Base-by-base conservation (phyloP, 2,797 vertebrate genomes). In the Sebastes trivittatus region DNA sequence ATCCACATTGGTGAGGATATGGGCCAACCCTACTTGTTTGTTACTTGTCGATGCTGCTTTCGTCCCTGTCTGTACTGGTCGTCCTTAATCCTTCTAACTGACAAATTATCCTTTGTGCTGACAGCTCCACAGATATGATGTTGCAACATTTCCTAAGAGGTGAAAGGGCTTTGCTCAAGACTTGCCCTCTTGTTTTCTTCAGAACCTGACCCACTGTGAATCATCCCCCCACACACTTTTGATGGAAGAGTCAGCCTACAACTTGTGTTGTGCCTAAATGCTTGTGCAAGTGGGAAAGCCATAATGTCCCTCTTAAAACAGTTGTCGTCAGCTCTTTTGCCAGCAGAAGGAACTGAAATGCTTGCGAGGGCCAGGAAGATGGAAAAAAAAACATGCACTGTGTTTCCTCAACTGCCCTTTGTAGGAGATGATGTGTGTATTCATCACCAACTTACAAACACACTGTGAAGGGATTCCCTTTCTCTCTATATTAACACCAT, bases 171-270 rank as follows among this genome's bases (percentile, higher is more conserved):
- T 80, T 75, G 77, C 68, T 82, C 34, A 59, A 71, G 70, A 81
- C 60, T 61, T 75, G 78, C 69, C 75, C 67, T 72, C 52, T 54
- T 77, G 54, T 84, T 78, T 81, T 55, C 65, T 34, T 32, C 80
- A 76, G 20, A 80, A 70, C 64, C 46, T 55, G 77, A 87, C 80
- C 83, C 59, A 54, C 61, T 32, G 68, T 91, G 84, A 92, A 89
- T 91, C 85, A 92, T 67, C 78, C 68, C 20, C 46, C 61, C 13
- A 14, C 11, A 60, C 30, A 52, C 68, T 32, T 78, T 58, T 81
- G 52, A 68, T 64, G 52, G 29, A 66, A 71, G 58, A 70, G 34
- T 59, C 54, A 62, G 8, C 11, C 71, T 36, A 30, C n/a, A 75
- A 68, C 78, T 75, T 56, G 56, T 83, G 80, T 82, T 75, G 59